Percentiles rank a stretch among this genome's conserved stretches.
phyloP scores from a whole-genome alignment of 2,888 invertebrate species.

The Caenorhabditis zanzibari region DNA sequence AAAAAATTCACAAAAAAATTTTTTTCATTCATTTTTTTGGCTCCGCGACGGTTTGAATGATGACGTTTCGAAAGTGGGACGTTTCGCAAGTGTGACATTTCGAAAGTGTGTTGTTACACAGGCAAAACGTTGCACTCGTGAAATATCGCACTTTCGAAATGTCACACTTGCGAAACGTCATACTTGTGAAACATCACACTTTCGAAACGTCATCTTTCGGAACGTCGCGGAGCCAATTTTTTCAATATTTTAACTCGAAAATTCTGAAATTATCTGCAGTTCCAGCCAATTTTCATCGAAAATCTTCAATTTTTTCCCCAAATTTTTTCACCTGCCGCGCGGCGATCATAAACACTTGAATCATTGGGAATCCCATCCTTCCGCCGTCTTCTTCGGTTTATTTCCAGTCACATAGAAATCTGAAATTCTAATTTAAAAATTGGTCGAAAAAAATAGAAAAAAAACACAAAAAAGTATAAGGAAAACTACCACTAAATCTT shows the following conservation, averaged over 20 bases:
- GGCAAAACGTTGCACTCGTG: too few species aligned
- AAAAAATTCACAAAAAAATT: neutral
- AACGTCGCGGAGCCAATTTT: too few species aligned
- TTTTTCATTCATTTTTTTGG: too few species aligned
- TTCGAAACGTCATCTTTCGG: too few species aligned
- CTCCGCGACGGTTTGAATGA: too few species aligned
- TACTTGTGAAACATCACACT: too few species aligned
- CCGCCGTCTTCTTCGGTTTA: slow-evolving; percentile 8
- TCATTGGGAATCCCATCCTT: slow-evolving; percentile 81
- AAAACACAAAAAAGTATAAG: slow-evolving; percentile 4
- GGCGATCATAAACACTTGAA: slow-evolving; percentile 82
- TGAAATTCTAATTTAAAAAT: slow-evolving; percentile 15
- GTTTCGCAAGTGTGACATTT: too few species aligned
- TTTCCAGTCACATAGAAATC: slow-evolving; percentile 49
- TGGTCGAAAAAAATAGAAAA: neutral
- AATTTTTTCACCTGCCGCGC: slow-evolving; percentile 76
- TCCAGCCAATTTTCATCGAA: slow-evolving; percentile 8
- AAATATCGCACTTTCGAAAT: too few species aligned
- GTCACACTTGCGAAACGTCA: too few species aligned
- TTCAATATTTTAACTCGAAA: neutral
- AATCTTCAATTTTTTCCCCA: neutral
- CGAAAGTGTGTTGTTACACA: too few species aligned
- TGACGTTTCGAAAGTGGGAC: too few species aligned
- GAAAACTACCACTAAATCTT: neutral
- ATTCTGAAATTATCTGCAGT: neutral